Evolutionary conservation across 2,797 vertebrate species (phyloP).

Genomic region (Sylvilagus floridanus): DNA sequence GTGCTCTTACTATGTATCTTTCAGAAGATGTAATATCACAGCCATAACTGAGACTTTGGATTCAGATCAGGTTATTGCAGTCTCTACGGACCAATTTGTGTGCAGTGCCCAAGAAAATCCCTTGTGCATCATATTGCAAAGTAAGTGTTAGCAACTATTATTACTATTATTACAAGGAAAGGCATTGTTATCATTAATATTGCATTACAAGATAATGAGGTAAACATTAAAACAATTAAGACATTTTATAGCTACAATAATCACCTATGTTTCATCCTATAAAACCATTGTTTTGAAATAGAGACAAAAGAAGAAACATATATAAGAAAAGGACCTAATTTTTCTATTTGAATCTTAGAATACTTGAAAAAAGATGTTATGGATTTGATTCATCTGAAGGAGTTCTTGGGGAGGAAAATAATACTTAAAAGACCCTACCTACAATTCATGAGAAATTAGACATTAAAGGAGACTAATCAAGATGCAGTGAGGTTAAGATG

Average conservation of each 20-base stretch:
- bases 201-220: conserved; percentile 4
- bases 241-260: background rate
- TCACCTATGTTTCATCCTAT: background rate
- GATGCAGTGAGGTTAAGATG: background rate
- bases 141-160: background rate
- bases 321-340: conserved; percentile 3
- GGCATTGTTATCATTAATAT: background rate
- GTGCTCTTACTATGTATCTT: background rate
- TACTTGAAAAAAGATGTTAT: background rate
- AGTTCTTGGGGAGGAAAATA: background rate
- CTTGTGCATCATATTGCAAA: background rate
- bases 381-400: background rate
- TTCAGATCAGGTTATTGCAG: background rate
- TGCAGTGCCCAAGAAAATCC: background rate
- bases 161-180: background rate
- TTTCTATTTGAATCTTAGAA: conserved; percentile 47
- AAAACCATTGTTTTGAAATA: conserved; percentile 29
- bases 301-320: background rate
- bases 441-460: background rate
- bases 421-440: conserved; percentile 19
- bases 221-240: conserved; percentile 51
- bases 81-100: background rate
- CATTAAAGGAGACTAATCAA: background rate
- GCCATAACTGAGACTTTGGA: background rate
- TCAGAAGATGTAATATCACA: background rate